Base-by-base conservation (phyloP, 2,888 invertebrate species). In the Chaetogeoica ovagalla region DNA sequence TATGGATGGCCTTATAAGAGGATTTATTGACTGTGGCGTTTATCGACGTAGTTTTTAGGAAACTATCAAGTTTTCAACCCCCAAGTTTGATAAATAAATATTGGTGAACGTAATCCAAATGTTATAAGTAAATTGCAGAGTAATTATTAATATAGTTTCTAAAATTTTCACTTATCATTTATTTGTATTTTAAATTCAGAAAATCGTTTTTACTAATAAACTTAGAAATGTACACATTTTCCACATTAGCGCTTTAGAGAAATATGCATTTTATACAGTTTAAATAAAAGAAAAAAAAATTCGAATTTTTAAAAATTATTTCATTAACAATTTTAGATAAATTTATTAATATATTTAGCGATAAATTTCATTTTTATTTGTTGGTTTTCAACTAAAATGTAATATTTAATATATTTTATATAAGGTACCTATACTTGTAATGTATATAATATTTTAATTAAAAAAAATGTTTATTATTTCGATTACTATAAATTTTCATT, bases 61-160 rank as follows among this genome's bases (percentile, higher is more conserved):
- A 43, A 23, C 71, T 55, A 55, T 66, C 39, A 17, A 75, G 52
- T 74, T 74, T 74, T 66, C 17, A 55, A 65, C 37, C 15, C 21
- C 23, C n/a, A 13, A 73, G 55, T 59, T 59, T 23, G 19, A 23
- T 13, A n/a, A 75, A 59, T 39, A 65, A 23, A 65, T 39, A 74
- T 65, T 19, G 55, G 15, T n/a, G 37, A 15, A 37, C 21, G 3
- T 65, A 74, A 73, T 73, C 55, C 19, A 55, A 63, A 55, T 65
- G 17, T 21, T n/a, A 55, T 65, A 48, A 17, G n/a, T 48, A n/a
- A 30, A 13, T n/a, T 13, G 15, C 39, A 21, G 30, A 73, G 19
- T 62, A 1, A 30, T 73, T 62, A 19, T 72, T 62, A n/a, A 62
- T 48, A 5, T 23, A 11, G 19, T 72, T 68, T 68, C 52, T 0